Evolutionary conservation across 2,113 vertebrate genomes (phyloP).

Genomic region (Danionella cerebrum): DNA sequence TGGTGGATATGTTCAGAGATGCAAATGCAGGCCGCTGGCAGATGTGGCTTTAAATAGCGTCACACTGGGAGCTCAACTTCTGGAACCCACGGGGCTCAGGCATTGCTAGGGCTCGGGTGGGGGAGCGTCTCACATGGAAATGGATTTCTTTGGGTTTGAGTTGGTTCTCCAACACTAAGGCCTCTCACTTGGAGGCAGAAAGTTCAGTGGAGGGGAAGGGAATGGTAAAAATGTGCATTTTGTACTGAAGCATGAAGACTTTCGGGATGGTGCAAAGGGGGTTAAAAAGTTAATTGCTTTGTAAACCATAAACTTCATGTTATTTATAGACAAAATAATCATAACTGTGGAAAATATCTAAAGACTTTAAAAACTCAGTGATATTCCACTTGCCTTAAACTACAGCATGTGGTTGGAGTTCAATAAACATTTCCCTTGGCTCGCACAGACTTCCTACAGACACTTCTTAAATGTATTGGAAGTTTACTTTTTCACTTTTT

Average conservation of each 20-base stretch:
- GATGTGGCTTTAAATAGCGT: slow-evolving; percentile 52
- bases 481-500: slow-evolving; percentile 21
- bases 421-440: slow-evolving; percentile 38
- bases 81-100: slow-evolving; percentile 39
- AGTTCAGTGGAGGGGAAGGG: slow-evolving; percentile 29
- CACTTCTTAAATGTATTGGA: slow-evolving; percentile 28
- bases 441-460: slow-evolving; percentile 24
- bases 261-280: slow-evolving; percentile 2
- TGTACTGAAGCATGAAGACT: slow-evolving; percentile 35
- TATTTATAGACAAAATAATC: neutral
- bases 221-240: slow-evolving; percentile 38
- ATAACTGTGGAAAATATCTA: neutral
- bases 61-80: slow-evolving; percentile 40
- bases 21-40: slow-evolving; percentile 46
- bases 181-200: slow-evolving; percentile 30
- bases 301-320: neutral
- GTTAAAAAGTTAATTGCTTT: neutral
- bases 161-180: slow-evolving; percentile 25
- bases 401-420: slow-evolving; percentile 36
- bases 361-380: slow-evolving; percentile 1
- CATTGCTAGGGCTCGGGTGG: slow-evolving; percentile 21
- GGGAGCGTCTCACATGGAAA: slow-evolving; percentile 29
- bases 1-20: slow-evolving; percentile 43
- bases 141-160: slow-evolving; percentile 32
- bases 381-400: slow-evolving; percentile 5